phyloP scores from a whole-genome alignment of 2,797 vertebrate species.

The Pantherophis vulpinus region DNA sequence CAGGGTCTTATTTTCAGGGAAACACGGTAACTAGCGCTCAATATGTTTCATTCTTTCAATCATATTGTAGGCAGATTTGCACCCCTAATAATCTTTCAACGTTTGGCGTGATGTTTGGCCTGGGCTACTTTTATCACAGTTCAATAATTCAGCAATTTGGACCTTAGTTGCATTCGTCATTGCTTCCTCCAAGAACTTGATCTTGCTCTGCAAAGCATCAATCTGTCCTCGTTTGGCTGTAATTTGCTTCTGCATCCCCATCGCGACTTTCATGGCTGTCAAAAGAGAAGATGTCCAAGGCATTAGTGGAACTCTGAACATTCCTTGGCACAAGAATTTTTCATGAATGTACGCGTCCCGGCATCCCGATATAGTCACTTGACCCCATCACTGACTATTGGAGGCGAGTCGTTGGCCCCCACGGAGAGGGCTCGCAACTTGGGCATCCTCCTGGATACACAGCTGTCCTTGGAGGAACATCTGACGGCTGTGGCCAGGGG shows the following conservation, averaged over 20 bases:
- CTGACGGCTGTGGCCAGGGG: too few relatives aligned
- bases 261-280: constrained; percentile 80
- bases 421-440: too few relatives aligned
- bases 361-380: too few relatives aligned
- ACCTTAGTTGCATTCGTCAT: constrained; percentile 77
- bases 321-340: neutral
- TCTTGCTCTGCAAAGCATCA: constrained; percentile 80
- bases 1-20: too few relatives aligned
- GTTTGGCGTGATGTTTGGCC: neutral
- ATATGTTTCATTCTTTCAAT: neutral
- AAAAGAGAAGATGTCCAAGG: constrained; percentile 8
- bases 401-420: too few relatives aligned
- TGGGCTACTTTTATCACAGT: neutral
- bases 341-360: neutral
- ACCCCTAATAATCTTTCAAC: neutral
- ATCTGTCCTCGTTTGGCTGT: constrained; percentile 81
- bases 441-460: too few relatives aligned
- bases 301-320: neutral
- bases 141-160: constrained; percentile 16
- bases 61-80: neutral
- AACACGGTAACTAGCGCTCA: neutral
- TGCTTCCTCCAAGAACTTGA: constrained; percentile 81
- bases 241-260: constrained; percentile 84
- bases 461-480: too few relatives aligned
- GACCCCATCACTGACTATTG: too few relatives aligned